A percentile compares a stretch with the other conserved stretches of the same genome.
Conservation (phyloP, 2,797 vertebrate genomes). For the Lepus oiostolus region DNA sequence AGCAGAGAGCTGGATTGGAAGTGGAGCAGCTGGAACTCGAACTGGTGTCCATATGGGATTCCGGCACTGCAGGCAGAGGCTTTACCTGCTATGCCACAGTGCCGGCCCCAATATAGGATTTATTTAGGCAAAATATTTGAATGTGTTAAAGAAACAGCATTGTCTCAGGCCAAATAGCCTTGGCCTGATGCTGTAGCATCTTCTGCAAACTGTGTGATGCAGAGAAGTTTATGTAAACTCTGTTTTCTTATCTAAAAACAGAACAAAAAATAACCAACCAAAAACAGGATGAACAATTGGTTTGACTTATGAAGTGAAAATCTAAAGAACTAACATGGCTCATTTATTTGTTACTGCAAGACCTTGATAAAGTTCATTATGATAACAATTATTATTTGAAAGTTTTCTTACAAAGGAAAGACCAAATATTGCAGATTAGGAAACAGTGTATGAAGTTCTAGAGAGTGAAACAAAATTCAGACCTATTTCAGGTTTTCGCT, state of each 20-base stretch:
- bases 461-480: neutral
- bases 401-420: constrained; percentile 30
- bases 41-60: too few species aligned
- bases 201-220: neutral
- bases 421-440: neutral
- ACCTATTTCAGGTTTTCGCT: neutral
- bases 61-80: too few species aligned
- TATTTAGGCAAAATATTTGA: neutral
- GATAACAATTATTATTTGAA: neutral
- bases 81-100: too few species aligned
- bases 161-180: neutral
- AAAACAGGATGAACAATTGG: too few species aligned
- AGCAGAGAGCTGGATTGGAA: too few species aligned
- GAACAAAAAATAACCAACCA: neutral
- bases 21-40: too few species aligned
- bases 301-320: neutral
- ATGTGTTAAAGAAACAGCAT: neutral
- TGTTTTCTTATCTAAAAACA: neutral
- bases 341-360: constrained; percentile 11
- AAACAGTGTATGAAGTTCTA: neutral
- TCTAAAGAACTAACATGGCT: neutral
- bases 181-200: neutral
- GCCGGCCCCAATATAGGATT: neutral
- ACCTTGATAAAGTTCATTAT: neutral
- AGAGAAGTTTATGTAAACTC: neutral